Conservation (phyloP, 2,888 invertebrate species). For the Parelbella ahira region DNA sequence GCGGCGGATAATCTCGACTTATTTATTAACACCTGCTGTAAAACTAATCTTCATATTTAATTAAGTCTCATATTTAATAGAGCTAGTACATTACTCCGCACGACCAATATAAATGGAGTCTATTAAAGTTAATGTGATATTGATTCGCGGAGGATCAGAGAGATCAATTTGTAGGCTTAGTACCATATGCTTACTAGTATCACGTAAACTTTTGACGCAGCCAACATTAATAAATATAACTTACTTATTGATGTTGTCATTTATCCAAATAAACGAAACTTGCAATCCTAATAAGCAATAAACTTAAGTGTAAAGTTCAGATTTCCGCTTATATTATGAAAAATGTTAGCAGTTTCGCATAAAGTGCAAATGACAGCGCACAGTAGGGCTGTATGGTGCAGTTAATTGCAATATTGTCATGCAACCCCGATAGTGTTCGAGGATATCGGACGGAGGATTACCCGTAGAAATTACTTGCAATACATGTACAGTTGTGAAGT, state of each 20-base stretch:
- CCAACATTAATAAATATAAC: too few species aligned
- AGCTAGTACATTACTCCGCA: slow-evolving; percentile 20
- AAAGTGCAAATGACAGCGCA: slow-evolving; percentile 5
- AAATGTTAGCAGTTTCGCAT: slow-evolving; percentile 5
- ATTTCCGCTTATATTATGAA: slow-evolving; percentile 11
- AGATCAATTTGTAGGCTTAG: slow-evolving; percentile 7
- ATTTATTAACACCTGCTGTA: slow-evolving; percentile 65
- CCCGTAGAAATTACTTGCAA: slow-evolving; percentile 14
- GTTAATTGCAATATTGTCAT: slow-evolving; percentile 18
- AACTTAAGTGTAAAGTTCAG: too few species aligned
- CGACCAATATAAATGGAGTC: slow-evolving; percentile 16
- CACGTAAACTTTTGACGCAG: too few species aligned
- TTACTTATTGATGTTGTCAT: too few species aligned
- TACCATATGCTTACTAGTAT: neutral
- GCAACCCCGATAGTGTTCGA: slow-evolving; percentile 21
- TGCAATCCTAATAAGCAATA: too few species aligned
- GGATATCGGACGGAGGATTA: slow-evolving; percentile 18
- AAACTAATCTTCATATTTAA: slow-evolving; percentile 41
- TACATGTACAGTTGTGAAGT: neutral
- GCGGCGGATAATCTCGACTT: slow-evolving; percentile 58
- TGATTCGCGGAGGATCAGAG: slow-evolving; percentile 9
- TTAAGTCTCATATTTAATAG: slow-evolving; percentile 25
- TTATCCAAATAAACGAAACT: too few species aligned
- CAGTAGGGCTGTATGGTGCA: slow-evolving; percentile 7
- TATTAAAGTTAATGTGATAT: slow-evolving; percentile 23